These are phyloP conservation scores for Hypolimnas misippus DNA, from an alignment of 2,888 invertebrate species.

Conservation along the genomic window DNA sequence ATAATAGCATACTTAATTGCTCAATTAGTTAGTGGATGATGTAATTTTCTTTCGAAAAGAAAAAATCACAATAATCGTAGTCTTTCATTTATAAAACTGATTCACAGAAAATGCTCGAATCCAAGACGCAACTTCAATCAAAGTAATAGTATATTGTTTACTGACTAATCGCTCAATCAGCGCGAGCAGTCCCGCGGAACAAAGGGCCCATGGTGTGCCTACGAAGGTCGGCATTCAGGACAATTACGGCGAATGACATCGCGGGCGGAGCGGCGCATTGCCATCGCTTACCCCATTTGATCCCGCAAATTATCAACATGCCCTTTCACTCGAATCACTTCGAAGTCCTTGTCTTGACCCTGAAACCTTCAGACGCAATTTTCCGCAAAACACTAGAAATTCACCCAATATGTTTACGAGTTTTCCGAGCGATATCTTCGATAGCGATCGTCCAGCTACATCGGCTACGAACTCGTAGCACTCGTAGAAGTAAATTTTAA, in stretches of 20 bases:
- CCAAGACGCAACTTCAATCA: background rate
- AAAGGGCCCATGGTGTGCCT: constrained; percentile 59
- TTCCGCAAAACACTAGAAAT: constrained; percentile 9
- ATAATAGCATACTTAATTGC: too few species aligned
- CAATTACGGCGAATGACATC: constrained; percentile 65
- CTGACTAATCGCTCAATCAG: constrained; percentile 36
- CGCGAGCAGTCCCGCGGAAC: constrained; percentile 45
- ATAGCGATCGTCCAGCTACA: constrained; percentile 13
- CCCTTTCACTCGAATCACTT: constrained; percentile 25
- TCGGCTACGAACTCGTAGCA: constrained; percentile 45
- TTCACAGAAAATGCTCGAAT: background rate
- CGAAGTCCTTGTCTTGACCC: constrained; percentile 74
- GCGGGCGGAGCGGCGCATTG: constrained; percentile 49
- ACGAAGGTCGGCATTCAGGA: constrained; percentile 61
- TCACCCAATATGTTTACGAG: constrained; percentile 1
- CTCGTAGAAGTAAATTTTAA: constrained; percentile 31
- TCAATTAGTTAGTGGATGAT: too few species aligned
- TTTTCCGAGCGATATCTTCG: constrained; percentile 9
- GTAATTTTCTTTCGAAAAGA: too few species aligned
- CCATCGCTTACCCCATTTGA: constrained; percentile 47
- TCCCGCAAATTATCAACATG: constrained; percentile 46
- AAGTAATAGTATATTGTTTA: constrained; percentile 14
- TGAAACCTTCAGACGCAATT: constrained; percentile 49
- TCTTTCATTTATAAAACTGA: background rate
- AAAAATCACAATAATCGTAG: background rate